Evolutionary conservation across 53 echinoderm and acorn worm genomes (phyloP).

Genomic region (Patiria pectinifera): DNA sequence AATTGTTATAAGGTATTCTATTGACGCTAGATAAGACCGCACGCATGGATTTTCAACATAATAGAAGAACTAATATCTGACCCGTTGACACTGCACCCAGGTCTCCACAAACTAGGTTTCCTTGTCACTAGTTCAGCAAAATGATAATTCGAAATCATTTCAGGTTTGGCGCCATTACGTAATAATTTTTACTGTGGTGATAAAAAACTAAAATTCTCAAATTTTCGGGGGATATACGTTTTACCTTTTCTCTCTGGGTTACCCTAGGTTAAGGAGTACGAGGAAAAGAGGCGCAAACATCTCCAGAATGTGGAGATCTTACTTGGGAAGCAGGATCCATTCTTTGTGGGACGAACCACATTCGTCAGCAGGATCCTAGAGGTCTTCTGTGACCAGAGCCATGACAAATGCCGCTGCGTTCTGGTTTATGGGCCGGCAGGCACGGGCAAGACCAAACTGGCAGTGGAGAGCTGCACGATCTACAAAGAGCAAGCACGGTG

Average conservation of each 20-base stretch:
- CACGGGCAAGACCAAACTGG: slow-evolving; percentile 86
- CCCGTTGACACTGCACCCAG: too few relatives aligned
- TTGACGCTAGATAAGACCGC: too few relatives aligned
- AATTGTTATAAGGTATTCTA: too few relatives aligned
- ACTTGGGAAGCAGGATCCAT: slow-evolving; percentile 60
- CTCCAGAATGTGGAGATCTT: slow-evolving; percentile 53
- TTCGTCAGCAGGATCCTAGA: slow-evolving; percentile 70
- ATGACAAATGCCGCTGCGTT: slow-evolving; percentile 63
- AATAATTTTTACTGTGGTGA: too few relatives aligned
- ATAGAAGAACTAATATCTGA: too few relatives aligned
- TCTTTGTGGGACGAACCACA: slow-evolving; percentile 78
- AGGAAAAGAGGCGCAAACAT: slow-evolving; percentile 54
- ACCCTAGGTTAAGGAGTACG: slow-evolving; percentile 53
- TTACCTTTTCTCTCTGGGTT: not conserved
- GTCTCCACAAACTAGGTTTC: too few relatives aligned
- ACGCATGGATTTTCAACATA: too few relatives aligned
- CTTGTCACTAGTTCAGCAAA: too few relatives aligned
- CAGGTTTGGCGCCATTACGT: too few relatives aligned
- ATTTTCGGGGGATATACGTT: too few relatives aligned
- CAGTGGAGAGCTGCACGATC: slow-evolving; percentile 74
- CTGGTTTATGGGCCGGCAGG: slow-evolving; percentile 85
- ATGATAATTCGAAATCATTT: too few relatives aligned
- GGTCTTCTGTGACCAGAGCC: slow-evolving; percentile 52
- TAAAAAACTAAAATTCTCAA: too few relatives aligned
- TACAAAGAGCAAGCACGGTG: slow-evolving; percentile 41